Conservation (phyloP, 2,113 vertebrate species). For the Terrapene triunguis region DNA sequence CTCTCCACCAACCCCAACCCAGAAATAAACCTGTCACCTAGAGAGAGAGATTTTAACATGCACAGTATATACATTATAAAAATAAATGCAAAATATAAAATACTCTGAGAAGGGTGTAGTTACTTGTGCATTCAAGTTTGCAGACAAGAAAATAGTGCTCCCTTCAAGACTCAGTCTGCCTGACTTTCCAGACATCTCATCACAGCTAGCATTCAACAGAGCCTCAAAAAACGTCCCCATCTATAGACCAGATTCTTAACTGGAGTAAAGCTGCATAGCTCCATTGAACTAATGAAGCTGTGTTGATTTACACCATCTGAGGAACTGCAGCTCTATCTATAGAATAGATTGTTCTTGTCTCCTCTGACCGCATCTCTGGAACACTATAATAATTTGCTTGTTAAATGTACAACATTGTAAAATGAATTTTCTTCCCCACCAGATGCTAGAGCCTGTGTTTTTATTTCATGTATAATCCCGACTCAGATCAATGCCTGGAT, state of each 20-base stretch:
- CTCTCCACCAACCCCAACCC: not conserved
- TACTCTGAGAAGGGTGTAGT: not conserved
- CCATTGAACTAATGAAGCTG: not conserved
- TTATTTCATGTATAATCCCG: not conserved
- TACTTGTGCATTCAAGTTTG: not conserved
- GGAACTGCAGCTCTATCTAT: not conserved
- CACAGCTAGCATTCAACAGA: not conserved
- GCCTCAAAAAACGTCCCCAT: not conserved
- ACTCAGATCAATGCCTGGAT: not conserved
- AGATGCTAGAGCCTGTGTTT: not conserved
- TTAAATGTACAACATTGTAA: not conserved
- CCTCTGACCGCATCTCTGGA: not conserved
- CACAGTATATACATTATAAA: not conserved
- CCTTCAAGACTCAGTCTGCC: not conserved
- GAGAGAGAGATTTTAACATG: not conserved
- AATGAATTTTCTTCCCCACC: not conserved
- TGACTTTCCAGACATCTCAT: not conserved
- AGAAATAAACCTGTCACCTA: not conserved
- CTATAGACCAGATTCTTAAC: not conserved
- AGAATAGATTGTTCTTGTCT: not conserved
- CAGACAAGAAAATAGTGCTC: not conserved
- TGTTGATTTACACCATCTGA: not conserved
- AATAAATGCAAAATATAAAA: not conserved
- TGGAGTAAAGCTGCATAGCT: not conserved
- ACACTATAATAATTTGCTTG: not conserved